Conservation (phyloP, 2,113 vertebrate genomes). For the Oryctolagus cuniculus region DNA sequence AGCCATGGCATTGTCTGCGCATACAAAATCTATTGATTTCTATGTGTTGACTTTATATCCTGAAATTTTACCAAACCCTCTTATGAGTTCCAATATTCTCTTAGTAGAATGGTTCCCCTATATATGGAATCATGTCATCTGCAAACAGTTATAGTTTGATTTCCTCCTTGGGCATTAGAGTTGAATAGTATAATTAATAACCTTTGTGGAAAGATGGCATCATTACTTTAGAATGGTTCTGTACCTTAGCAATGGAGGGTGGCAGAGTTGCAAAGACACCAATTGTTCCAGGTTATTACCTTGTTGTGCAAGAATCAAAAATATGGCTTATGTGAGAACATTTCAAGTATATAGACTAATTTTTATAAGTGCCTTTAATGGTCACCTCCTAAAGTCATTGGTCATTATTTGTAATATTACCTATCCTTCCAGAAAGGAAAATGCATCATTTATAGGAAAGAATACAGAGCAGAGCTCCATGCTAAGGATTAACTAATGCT, state of each 20-base stretch:
- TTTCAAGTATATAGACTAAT: neutral
- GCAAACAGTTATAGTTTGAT: no score
- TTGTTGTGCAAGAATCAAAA: neutral
- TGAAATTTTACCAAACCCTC: no score
- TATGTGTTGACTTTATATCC: no score
- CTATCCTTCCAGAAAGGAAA: slow-evolving; percentile 60
- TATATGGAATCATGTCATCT: no score
- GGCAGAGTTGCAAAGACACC: neutral
- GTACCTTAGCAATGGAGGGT: neutral
- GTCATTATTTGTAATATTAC: slow-evolving; percentile 82
- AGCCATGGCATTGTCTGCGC: no score
- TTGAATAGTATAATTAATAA: neutral
- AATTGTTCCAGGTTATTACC: neutral
- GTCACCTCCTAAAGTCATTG: slow-evolving; percentile 75
- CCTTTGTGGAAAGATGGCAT: neutral
- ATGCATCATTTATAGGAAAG: neutral
- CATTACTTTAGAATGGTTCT: neutral
- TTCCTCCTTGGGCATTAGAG: no score
- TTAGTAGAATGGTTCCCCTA: no score
- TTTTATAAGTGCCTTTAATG: slow-evolving; percentile 23
- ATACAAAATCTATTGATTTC: no score
- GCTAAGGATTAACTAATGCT: neutral
- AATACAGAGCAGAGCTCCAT: neutral
- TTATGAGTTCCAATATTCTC: no score
- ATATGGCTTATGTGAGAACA: neutral